Conservation (phyloP, 1,140 invertebrate species). For the Globodera ellingtonae region DNA sequence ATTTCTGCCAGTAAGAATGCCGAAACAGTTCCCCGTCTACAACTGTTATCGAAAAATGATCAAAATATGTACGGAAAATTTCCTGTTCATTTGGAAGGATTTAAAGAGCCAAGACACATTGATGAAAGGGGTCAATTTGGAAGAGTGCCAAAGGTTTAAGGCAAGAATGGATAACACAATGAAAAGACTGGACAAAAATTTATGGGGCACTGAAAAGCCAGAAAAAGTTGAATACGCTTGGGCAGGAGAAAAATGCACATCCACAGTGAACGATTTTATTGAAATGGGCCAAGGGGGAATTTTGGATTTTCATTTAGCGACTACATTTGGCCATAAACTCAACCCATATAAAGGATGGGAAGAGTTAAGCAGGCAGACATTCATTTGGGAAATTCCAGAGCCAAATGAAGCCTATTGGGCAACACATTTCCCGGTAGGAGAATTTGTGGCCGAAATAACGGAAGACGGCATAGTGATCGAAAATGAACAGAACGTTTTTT, state of each 20-base stretch:
- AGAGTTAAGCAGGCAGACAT: too few species aligned
- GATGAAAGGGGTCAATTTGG: neutral
- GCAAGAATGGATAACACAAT: neutral
- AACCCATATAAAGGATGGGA: neutral
- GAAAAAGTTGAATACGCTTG: neutral
- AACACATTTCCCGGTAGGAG: too few species aligned
- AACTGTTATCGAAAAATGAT: neutral
- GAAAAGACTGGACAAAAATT: neutral
- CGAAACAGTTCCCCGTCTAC: neutral
- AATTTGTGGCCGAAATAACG: too few species aligned
- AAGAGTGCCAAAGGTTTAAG: neutral
- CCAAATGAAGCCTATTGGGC: too few species aligned
- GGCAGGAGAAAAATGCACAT: neutral
- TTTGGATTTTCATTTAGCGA: neutral
- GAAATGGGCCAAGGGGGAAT: neutral
- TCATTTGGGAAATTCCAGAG: too few species aligned
- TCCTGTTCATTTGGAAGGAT: neutral
- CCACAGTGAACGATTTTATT: neutral
- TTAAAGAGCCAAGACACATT: neutral
- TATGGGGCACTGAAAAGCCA: neutral
- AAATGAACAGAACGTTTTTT: too few species aligned
- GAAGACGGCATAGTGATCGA: too few species aligned
- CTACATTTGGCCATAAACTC: slow-evolving; percentile 1
- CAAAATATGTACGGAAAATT: neutral
- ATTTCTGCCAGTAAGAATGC: neutral